phyloP scores from a whole-genome alignment of 2,888 invertebrate genomes.

The Catocala sponsa region DNA sequence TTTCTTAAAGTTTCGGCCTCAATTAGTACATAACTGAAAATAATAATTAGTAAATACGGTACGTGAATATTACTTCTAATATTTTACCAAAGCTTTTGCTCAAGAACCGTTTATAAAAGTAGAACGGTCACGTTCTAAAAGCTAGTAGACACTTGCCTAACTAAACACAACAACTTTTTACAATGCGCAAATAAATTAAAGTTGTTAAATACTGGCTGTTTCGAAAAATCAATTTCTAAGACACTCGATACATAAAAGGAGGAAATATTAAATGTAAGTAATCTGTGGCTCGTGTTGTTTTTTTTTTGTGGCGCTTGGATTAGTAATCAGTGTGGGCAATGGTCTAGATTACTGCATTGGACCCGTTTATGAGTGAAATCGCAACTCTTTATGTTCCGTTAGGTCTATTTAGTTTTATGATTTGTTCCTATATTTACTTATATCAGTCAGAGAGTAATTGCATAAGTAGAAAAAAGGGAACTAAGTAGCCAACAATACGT shows the following conservation, averaged over 20 bases:
- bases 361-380: slow-evolving; percentile 8
- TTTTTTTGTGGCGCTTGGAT: slow-evolving; percentile 8
- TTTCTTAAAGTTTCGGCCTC: not conserved
- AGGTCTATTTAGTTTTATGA: no score
- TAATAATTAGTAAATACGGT: not conserved
- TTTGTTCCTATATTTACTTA: no score
- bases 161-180: slow-evolving; percentile 4
- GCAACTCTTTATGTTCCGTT: not conserved
- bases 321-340: slow-evolving; percentile 10
- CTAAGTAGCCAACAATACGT: no score
- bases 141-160: slow-evolving; percentile 25
- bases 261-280: slow-evolving; percentile 12
- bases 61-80: not conserved
- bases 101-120: slow-evolving; percentile 27
- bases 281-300: no score
- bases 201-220: not conserved
- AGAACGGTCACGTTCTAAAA: slow-evolving; percentile 23
- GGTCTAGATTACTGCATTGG: slow-evolving; percentile 12
- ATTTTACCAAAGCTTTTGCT: slow-evolving; percentile 24
- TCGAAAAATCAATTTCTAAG: slow-evolving; percentile 12
- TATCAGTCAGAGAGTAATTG: not conserved
- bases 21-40: not conserved
- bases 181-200: not conserved
- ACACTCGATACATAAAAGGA: slow-evolving; percentile 16
- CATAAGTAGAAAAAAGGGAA: slow-evolving; percentile 1